Evolutionary conservation across 1,140 invertebrate genomes (phyloP).

Genomic region (Lycorma delicatula): DNA sequence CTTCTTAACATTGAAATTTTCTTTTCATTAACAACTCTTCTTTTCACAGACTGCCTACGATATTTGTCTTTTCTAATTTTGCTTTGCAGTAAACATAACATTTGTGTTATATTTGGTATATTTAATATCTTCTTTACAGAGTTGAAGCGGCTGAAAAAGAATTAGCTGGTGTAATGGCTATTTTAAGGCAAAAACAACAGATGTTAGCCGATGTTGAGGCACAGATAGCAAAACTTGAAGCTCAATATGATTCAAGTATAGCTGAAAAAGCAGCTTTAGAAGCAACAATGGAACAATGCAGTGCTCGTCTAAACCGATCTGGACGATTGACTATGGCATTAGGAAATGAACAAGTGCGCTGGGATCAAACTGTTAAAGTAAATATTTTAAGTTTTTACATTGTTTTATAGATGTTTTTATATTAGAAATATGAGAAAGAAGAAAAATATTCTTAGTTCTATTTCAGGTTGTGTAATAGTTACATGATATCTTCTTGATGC

Average conservation of each 20-base stretch:
- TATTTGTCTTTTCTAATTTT: no score
- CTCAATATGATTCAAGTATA: constrained; percentile 53
- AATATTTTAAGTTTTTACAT: no score
- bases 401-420: no score
- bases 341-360: constrained; percentile 72
- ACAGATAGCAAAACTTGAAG: constrained; percentile 54
- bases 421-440: no score
- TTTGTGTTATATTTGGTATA: not conserved
- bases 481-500: no score
- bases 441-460: no score
- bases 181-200: constrained; percentile 68
- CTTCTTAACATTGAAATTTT: no score
- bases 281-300: constrained; percentile 60
- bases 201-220: constrained; percentile 62
- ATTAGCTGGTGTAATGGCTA: constrained; percentile 51
- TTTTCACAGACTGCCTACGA: no score
- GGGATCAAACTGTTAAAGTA: constrained; percentile 66
- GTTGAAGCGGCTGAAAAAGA: constrained; percentile 42
- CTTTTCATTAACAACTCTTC: no score
- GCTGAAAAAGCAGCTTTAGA: constrained; percentile 50
- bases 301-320: constrained; percentile 64
- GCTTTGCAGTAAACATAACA: not conserved
- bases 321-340: constrained; percentile 74
- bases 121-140: constrained; percentile 37
- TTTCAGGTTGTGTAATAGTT: no score